A percentile compares a stretch with the other conserved stretches of the same genome.
These are phyloP conservation scores for Limnephilus auricula DNA, from an alignment of 2,888 invertebrate species.

Conservation along the genomic window DNA sequence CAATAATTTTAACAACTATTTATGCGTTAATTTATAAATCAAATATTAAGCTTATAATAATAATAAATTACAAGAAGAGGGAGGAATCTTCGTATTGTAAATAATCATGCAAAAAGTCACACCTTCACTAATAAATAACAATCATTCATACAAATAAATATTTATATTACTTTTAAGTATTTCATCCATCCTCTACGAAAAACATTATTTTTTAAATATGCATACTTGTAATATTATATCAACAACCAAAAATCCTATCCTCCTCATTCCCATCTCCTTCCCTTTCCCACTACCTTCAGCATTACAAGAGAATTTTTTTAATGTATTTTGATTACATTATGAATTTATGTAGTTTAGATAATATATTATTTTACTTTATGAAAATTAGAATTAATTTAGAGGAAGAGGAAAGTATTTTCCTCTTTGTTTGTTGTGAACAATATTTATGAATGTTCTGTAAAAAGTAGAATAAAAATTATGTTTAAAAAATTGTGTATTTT, in stretches of 20 bases:
- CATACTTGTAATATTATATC: neutral
- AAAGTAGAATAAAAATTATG: too few species aligned
- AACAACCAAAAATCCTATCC: too few species aligned
- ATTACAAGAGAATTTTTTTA: neutral
- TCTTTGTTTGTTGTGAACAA: too few species aligned
- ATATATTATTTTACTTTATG: too few species aligned
- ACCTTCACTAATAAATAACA: neutral
- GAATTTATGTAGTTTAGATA: neutral
- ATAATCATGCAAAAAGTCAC: neutral
- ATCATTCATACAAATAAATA: conserved; percentile 11
- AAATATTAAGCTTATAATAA: neutral
- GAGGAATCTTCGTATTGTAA: conserved; percentile 35
- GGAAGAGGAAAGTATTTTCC: neutral
- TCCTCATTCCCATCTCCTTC: too few species aligned
- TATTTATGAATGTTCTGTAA: too few species aligned
- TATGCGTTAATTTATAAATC: neutral
- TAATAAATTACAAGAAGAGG: conserved; percentile 26
- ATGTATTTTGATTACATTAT: neutral
- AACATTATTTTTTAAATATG: neutral
- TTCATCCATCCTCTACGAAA: neutral
- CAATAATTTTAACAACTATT: neutral
- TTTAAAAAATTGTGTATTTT: too few species aligned
- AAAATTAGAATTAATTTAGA: neutral
- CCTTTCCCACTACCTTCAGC: too few species aligned
- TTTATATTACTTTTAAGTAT: neutral